Evolutionary conservation across 2,888 invertebrate species (phyloP), one percentile per base, ranked within the genome.

Genomic region (Itoplectis maculator): DNA sequence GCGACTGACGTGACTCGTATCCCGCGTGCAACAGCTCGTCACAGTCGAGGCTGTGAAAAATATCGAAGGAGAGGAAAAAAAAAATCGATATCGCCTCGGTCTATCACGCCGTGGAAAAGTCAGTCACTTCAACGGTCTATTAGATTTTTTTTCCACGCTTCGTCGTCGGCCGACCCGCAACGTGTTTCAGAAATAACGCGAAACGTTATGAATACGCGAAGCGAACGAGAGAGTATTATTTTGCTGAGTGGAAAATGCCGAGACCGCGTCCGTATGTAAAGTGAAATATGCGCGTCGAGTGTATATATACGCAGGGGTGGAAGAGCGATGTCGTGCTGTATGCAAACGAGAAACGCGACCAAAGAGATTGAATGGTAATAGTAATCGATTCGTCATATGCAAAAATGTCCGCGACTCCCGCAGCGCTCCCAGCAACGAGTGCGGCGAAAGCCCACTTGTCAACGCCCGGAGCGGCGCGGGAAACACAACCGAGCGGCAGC

Each of bases 371-470:
- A 91, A 91, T 91, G 89, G 91, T 91, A 91, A 92, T 91, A 89
- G 91, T 88, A 87, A 87, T 89, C 89, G 90, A 92, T 92, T 91
- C 91, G 91, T 92, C 92, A 92, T 92, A 91, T 90, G 92, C 90
- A 91, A 91, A 91, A 90, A 77, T 63, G 85, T 88, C n/a, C 87
- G 84, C 85, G 84, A 59, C 49, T 77, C 72, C 35, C 37, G 63
- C 63, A 42, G 73, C 40, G n/a, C 37, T 63, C 29, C 65, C 69
- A 56, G 74, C 63, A 78, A 78, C 42, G 80, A 79, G 70, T 75
- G 70, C 56, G 29, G 29, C 29, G 29, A 63, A 73, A 59, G 81
- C 85, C 86, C 86, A 86, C 86, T 83, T 87, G 87, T 86, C 85
- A 86, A 81, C 87, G 86, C 81, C 82, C 76, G 84, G 37, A 75